Evolutionary conservation across 2,113 vertebrate genomes (phyloP).

Genomic region (Xyrauchen texanus): DNA sequence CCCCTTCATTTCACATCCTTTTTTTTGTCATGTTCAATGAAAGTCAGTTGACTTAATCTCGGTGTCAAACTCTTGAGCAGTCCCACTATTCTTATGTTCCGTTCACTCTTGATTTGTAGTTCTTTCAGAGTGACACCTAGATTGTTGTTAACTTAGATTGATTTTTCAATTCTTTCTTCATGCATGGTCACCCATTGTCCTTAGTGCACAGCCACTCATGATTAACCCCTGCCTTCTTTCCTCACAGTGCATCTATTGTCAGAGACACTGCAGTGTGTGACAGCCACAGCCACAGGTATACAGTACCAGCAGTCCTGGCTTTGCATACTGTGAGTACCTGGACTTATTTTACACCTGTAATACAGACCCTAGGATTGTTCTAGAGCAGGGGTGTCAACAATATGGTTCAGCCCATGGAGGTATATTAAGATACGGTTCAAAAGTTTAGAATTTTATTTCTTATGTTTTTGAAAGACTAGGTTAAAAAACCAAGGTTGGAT

Average conservation of each 20-base stretch:
- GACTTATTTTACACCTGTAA: not conserved
- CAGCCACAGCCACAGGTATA: slow-evolving; percentile 87
- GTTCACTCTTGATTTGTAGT: not conserved
- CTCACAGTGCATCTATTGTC: slow-evolving; percentile 91
- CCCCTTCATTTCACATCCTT: slow-evolving; percentile 10
- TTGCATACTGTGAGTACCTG: slow-evolving; percentile 92
- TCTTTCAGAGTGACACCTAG: slow-evolving; percentile 26
- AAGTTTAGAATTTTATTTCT: too few relatives aligned
- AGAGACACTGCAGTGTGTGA: slow-evolving; percentile 95
- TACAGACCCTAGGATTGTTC: not conserved
- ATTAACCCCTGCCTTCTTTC: slow-evolving; percentile 52
- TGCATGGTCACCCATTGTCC: slow-evolving; percentile 33
- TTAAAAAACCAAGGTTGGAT: too few relatives aligned
- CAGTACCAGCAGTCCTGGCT: slow-evolving; percentile 99
- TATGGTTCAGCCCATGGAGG: not conserved
- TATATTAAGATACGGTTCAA: not conserved
- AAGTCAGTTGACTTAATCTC: slow-evolving; percentile 25
- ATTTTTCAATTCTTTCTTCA: not conserved
- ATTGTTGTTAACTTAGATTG: slow-evolving; percentile 19
- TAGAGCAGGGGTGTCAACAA: slow-evolving; percentile 1
- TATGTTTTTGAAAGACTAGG: too few relatives aligned
- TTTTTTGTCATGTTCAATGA: slow-evolving; percentile 3
- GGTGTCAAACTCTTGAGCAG: not conserved
- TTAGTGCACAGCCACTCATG: slow-evolving; percentile 3
- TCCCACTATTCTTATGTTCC: not conserved